Evolutionary conservation across 2,888 invertebrate species (phyloP).

Genomic region (Polyploca ridens): DNA sequence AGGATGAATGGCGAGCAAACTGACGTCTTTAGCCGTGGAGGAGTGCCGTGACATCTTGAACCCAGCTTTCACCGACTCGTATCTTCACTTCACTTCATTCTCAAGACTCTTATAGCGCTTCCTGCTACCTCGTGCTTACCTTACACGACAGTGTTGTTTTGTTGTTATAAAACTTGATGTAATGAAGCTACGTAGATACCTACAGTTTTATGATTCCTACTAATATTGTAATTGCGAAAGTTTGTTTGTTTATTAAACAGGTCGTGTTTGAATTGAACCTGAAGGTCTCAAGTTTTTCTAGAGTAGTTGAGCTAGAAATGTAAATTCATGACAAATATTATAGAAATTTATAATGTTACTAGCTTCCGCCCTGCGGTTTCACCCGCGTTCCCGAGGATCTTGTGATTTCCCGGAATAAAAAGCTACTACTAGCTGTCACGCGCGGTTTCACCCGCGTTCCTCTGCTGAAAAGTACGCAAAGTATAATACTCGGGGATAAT

Average conservation of each 20-base stretch:
- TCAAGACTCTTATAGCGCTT: constrained; percentile 24
- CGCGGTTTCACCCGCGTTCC: too few relatives aligned
- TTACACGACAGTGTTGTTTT: constrained; percentile 3
- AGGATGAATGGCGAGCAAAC: constrained; percentile 59
- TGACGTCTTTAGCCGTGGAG: constrained; percentile 32
- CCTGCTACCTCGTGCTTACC: constrained; percentile 13
- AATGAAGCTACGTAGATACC: neutral
- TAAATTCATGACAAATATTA: neutral
- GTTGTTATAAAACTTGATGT: neutral
- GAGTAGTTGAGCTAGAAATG: neutral
- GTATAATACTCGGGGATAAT: too few relatives aligned
- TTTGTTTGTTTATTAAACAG: too few relatives aligned
- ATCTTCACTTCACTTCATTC: constrained; percentile 36
- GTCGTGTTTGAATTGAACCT: too few relatives aligned
- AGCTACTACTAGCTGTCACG: too few relatives aligned
- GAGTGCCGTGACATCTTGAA: constrained; percentile 72
- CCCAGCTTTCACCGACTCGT: constrained; percentile 69
- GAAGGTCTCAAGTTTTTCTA: neutral
- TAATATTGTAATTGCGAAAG: too few relatives aligned
- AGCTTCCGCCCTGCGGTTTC: too few relatives aligned
- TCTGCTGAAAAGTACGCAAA: too few relatives aligned
- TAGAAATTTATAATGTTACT: too few relatives aligned
- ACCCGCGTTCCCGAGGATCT: too few relatives aligned
- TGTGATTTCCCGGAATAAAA: too few relatives aligned
- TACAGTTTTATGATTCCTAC: neutral